A percentile compares a stretch with the other conserved stretches of the same genome.
Evolutionary conservation across 2,888 invertebrate genomes (phyloP).

Genomic region (Caradrina clavipalpis): DNA sequence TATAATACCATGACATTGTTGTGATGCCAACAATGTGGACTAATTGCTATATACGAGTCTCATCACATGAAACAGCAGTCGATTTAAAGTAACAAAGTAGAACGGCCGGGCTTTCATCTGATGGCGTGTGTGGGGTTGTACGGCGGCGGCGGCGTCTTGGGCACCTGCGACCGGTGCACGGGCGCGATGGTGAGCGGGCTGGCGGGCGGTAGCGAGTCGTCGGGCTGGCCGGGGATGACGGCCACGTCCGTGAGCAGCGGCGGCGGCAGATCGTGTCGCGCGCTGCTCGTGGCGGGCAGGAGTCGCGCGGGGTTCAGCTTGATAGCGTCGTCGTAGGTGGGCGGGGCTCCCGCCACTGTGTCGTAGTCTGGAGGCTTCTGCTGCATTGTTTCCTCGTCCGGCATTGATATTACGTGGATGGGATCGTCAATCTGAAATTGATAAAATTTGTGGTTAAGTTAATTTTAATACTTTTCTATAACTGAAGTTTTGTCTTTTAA

Average conservation of each 20-base stretch:
- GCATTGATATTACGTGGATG: constrained; percentile 92
- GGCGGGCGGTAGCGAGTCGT: constrained; percentile 56
- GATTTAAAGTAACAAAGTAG: constrained; percentile 82
- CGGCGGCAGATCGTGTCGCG: constrained; percentile 71
- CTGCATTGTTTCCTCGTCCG: constrained; percentile 90
- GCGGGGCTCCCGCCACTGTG: constrained; percentile 93
- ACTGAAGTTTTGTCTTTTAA: constrained; percentile 4
- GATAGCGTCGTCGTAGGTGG: constrained; percentile 94
- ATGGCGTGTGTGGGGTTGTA: constrained; percentile 88
- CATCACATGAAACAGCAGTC: constrained; percentile 89
- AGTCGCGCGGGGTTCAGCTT: constrained; percentile 92
- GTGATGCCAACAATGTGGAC: constrained; percentile 70
- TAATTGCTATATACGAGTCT: constrained; percentile 78
- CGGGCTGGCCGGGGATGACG: constrained; percentile 82
- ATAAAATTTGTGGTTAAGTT: constrained; percentile 30
- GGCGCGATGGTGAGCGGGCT: constrained; percentile 73
- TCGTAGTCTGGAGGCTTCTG: constrained; percentile 94
- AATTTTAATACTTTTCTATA: neutral
- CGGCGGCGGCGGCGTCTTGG: constrained; percentile 89
- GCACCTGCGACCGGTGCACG: constrained; percentile 82
- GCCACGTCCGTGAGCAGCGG: constrained; percentile 68
- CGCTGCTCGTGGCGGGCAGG: constrained; percentile 82
- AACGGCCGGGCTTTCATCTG: constrained; percentile 84
- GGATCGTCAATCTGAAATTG: constrained; percentile 92
- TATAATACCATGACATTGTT: constrained; percentile 83